phyloP scores from a whole-genome alignment of 2,888 invertebrate species.

The Eupeodes luniger region DNA sequence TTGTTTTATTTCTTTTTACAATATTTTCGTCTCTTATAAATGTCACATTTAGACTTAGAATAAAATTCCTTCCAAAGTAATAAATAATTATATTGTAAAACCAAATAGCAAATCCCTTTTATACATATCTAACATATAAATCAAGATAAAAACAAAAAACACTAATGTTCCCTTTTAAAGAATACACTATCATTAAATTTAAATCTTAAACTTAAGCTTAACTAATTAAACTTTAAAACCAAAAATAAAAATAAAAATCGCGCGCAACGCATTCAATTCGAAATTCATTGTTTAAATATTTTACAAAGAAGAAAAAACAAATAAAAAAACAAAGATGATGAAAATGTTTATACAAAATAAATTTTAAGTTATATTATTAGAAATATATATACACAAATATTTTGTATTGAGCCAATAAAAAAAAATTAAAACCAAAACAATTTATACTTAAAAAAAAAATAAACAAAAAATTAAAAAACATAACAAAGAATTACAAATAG shows the following conservation, averaged over 20 bases:
- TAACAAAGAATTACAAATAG: constrained; percentile 12
- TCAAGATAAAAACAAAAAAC: background rate
- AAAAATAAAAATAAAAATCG: constrained; percentile 24
- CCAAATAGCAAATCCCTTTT: constrained; percentile 61
- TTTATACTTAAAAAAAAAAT: constrained; percentile 41
- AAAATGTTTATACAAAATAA: constrained; percentile 60
- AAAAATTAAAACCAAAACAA: constrained; percentile 34
- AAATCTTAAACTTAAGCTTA: constrained; percentile 16
- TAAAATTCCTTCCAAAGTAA: constrained; percentile 60
- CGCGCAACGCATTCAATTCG: constrained; percentile 67
- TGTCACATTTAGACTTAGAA: constrained; percentile 26
- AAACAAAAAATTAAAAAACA: constrained; percentile 8
- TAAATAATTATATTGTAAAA: constrained; percentile 38
- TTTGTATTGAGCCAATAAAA: constrained; percentile 61
- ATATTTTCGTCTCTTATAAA: background rate
- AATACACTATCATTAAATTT: constrained; percentile 27
- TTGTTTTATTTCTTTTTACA: background rate
- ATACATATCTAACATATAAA: constrained; percentile 63
- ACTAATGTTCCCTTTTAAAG: constrained; percentile 10
- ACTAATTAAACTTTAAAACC: constrained; percentile 24
- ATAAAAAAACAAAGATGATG: background rate
- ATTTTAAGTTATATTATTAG: constrained; percentile 49
- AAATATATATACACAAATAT: constrained; percentile 58
- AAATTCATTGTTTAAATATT: constrained; percentile 50
- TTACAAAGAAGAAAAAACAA: constrained; percentile 23